These are phyloP conservation scores for Bos indicus DNA, from an alignment of 2,113 vertebrate species.

Conservation along the genomic window DNA sequence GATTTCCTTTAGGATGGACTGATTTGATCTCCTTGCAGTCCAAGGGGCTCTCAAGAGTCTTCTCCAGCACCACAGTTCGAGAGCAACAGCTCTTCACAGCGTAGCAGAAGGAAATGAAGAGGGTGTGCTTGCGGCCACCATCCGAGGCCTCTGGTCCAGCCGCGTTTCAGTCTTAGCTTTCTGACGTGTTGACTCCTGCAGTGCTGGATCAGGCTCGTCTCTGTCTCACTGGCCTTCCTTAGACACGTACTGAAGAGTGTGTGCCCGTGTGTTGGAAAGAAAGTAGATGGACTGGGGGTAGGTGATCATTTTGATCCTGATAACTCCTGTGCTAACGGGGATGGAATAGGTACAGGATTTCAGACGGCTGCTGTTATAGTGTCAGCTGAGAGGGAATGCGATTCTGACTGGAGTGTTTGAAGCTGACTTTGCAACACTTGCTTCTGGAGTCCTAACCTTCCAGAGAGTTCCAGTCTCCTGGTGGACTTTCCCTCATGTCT, in stretches of 20 bases:
- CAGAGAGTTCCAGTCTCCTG: not conserved
- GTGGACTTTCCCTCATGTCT: rapidly evolving
- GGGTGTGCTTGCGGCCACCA: not conserved
- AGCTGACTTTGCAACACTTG: not conserved
- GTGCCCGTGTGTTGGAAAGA: not conserved
- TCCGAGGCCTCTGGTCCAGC: not conserved
- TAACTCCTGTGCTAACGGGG: not conserved
- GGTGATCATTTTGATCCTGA: not conserved
- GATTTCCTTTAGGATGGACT: not conserved
- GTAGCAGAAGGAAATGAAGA: not conserved
- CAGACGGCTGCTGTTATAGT: rapidly evolving
- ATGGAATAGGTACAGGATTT: rapidly evolving
- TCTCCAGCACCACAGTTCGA: not conserved
- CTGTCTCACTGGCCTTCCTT: not conserved
- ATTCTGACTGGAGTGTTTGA: not conserved
- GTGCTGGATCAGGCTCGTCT: not conserved
- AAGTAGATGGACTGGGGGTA: not conserved
- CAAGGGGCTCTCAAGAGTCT: not conserved
- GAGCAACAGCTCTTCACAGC: not conserved
- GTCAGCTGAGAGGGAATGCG: rapidly evolving
- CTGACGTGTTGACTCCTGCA: not conserved
- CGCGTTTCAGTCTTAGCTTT: not conserved
- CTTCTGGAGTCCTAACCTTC: not conserved
- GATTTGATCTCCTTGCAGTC: not conserved
- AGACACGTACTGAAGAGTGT: not conserved